phyloP scores from a whole-genome alignment of 2,797 vertebrate species.

The Spea hammondii region DNA sequence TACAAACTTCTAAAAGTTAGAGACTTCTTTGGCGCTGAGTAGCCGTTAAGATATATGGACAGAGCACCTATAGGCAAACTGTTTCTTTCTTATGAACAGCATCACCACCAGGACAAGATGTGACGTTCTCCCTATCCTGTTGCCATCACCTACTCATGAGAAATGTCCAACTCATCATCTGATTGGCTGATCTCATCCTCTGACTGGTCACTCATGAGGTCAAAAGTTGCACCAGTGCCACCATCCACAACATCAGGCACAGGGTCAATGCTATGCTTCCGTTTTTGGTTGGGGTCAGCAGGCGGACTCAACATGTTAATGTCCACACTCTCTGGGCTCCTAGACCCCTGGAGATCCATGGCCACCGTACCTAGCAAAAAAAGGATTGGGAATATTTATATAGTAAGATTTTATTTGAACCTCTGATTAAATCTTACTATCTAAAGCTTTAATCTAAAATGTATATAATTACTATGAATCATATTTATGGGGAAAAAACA shows the following conservation, averaged over 20 bases:
- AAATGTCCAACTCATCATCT: constrained; percentile 65
- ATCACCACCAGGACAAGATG: not conserved
- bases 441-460: too few species aligned
- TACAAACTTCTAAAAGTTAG: too few species aligned
- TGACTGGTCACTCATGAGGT: constrained; percentile 79
- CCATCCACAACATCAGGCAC: constrained; percentile 79
- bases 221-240: constrained; percentile 71
- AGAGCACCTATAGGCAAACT: too few species aligned
- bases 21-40: too few species aligned
- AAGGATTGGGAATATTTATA: not conserved
- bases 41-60: too few species aligned
- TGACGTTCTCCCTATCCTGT: too few species aligned
- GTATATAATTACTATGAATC: too few species aligned
- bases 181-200: constrained; percentile 73
- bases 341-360: constrained; percentile 78
- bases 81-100: not conserved
- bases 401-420: not conserved
- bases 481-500: not conserved
- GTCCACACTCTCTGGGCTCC: constrained; percentile 69
- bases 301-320: constrained; percentile 74
- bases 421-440: too few species aligned
- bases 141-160: constrained; percentile 64
- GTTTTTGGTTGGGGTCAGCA: constrained; percentile 65
- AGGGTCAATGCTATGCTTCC: constrained; percentile 78
- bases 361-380: constrained; percentile 74